A percentile compares a stretch with the other conserved stretches of the same genome.
phyloP scores from a whole-genome alignment of 2,113 vertebrate genomes.

The Tachuris rubrigastra region DNA sequence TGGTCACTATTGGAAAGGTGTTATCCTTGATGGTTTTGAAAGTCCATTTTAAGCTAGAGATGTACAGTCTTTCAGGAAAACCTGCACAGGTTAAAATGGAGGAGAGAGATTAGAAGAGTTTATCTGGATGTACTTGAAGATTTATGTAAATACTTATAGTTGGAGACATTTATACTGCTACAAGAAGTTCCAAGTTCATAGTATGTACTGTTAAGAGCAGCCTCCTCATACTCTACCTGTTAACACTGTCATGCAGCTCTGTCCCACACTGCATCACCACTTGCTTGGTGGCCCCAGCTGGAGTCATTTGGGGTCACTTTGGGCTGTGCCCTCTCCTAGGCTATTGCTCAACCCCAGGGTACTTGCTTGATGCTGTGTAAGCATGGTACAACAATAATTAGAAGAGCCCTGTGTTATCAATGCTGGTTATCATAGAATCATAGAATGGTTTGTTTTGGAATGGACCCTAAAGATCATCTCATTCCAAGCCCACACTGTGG shows the following conservation, averaged over 20 bases:
- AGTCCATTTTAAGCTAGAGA: not conserved
- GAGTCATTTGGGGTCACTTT: not conserved
- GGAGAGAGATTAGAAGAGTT: not conserved
- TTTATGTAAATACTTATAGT: not conserved
- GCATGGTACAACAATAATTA: not conserved
- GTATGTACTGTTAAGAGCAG: rapidly evolving
- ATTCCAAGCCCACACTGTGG: not conserved
- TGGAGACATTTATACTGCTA: not conserved
- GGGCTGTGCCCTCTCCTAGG: not conserved
- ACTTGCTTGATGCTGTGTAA: rapidly evolving
- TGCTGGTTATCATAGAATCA: not conserved
- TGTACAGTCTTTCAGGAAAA: rapidly evolving
- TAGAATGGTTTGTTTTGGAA: not conserved
- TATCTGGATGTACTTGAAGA: not conserved
- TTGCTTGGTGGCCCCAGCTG: rapidly evolving
- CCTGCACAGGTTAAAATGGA: not conserved
- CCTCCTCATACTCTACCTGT: not conserved
- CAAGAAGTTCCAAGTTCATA: not conserved
- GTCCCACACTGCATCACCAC: rapidly evolving
- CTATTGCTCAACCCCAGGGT: not conserved
- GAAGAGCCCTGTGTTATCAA: not conserved
- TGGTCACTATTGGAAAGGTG: not conserved
- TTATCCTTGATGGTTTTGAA: not conserved
- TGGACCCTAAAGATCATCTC: not conserved
- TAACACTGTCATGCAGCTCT: rapidly evolving